phyloP scores from a whole-genome alignment of 2,797 vertebrate species.

The Chelonia mydas region DNA sequence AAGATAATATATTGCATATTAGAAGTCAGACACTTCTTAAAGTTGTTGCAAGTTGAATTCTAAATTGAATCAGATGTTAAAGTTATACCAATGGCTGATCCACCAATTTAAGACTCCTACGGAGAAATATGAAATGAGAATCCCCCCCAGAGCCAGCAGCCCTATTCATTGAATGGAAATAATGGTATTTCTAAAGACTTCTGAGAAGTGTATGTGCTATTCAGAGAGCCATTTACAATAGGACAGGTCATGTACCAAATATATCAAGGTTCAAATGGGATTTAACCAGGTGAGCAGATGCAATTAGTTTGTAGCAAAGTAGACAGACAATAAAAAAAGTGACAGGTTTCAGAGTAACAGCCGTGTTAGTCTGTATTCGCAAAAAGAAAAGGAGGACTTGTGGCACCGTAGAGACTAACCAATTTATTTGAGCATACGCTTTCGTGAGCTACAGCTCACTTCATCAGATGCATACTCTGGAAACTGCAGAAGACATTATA shows the following conservation, averaged over 20 bases:
- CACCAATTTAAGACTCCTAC: not conserved
- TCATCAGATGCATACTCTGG: too few relatives aligned
- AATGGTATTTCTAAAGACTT: not conserved
- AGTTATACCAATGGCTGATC: not conserved
- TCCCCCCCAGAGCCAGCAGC: not conserved
- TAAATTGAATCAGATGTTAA: not conserved
- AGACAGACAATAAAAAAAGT: not conserved
- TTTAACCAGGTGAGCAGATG: not conserved
- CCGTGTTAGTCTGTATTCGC: too few relatives aligned
- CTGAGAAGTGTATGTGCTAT: not conserved
- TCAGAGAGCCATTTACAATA: not conserved
- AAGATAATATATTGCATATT: not conserved
- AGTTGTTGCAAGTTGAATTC: not conserved
- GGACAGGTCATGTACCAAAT: not conserved
- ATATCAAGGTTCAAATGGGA: not conserved
- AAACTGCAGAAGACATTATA: too few relatives aligned
- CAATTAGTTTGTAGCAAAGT: fast-evolving
- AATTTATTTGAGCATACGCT: too few relatives aligned
- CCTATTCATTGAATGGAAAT: not conserved
- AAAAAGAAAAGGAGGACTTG: too few relatives aligned
- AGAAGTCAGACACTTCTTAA: not conserved
- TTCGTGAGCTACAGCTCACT: too few relatives aligned
- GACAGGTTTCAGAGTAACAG: too few relatives aligned
- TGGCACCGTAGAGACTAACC: too few relatives aligned
- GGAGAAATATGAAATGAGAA: not conserved